These are phyloP conservation scores for Andrena hattorfiana DNA, from an alignment of 2,888 invertebrate genomes.

Conservation along the genomic window DNA sequence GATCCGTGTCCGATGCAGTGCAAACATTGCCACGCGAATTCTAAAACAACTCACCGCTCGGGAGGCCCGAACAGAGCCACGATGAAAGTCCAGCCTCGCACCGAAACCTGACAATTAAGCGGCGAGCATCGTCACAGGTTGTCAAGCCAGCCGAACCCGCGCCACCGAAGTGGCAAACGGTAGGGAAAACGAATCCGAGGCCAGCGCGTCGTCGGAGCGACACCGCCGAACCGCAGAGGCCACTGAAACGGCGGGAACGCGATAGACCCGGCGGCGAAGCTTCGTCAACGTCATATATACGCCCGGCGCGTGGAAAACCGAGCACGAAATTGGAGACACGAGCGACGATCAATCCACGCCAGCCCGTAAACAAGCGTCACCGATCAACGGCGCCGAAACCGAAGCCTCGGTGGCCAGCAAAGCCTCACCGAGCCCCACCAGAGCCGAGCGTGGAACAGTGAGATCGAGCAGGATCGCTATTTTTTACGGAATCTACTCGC, in stretches of 20 bases:
- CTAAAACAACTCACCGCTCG: neutral
- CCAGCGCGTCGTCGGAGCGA: neutral
- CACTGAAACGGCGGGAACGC: slow-evolving; percentile 39
- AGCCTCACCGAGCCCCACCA: no score
- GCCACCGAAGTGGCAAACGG: neutral
- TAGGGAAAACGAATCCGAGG: neutral
- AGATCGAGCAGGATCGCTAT: no score
- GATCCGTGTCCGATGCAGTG: neutral
- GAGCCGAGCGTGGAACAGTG: no score
- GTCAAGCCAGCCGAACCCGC: neutral
- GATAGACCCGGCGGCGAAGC: slow-evolving; percentile 8
- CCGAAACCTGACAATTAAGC: neutral
- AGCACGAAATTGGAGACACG: neutral
- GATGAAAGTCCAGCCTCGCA: neutral
- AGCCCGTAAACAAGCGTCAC: neutral
- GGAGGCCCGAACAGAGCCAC: neutral
- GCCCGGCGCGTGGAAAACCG: no score
- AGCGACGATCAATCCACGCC: neutral
- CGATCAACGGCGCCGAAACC: neutral
- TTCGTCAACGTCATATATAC: slow-evolving; percentile 18
- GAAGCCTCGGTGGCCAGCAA: neutral
- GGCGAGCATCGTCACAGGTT: neutral
- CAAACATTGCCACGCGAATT: slow-evolving; percentile 1
- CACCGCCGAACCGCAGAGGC: neutral
- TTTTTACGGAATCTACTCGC: no score